Percentiles rank a stretch among this genome's conserved stretches.
Evolutionary conservation across 2,888 invertebrate genomes (phyloP).

Genomic region (Agrotis segetum): DNA sequence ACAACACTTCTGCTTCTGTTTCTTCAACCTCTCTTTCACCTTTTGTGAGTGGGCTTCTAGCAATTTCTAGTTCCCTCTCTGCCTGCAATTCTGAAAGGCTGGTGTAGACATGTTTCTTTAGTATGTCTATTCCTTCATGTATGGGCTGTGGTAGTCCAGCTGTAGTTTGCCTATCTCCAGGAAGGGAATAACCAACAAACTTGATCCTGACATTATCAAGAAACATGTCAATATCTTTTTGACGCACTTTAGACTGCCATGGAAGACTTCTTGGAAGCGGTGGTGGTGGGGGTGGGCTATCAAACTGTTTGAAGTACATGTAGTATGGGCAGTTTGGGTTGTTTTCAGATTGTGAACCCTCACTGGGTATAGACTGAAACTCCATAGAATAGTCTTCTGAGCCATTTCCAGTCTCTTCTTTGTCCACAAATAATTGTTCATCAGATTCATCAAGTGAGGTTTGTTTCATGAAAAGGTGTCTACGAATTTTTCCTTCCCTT

Average conservation of each 20-base stretch:
- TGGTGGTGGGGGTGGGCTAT: constrained; percentile 87
- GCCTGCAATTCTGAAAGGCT: constrained; percentile 98
- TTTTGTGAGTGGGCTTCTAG: constrained; percentile 97
- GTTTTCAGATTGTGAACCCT: constrained; percentile 80
- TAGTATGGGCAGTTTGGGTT: constrained; percentile 84
- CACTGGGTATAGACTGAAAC: constrained; percentile 89
- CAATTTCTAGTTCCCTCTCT: constrained; percentile 97
- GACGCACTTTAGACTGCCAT: constrained; percentile 98
- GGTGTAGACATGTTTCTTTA: constrained; percentile 98
- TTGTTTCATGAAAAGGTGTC: constrained; percentile 97
- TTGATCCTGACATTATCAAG: constrained; percentile 97
- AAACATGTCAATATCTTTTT: constrained; percentile 98
- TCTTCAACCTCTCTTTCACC: constrained; percentile 95
- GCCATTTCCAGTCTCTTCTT: constrained; percentile 92
- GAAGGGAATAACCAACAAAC: constrained; percentile 98
- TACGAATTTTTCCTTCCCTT: constrained; percentile 93
- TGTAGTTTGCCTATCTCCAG: constrained; percentile 96
- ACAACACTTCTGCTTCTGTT: constrained; percentile 97
- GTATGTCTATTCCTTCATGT: constrained; percentile 97
- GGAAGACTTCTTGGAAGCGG: constrained; percentile 93
- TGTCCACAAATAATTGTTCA: constrained; percentile 94
- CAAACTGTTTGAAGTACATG: constrained; percentile 86
- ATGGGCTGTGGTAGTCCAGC: constrained; percentile 99
- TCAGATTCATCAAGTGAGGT: constrained; percentile 96
- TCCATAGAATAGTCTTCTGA: constrained; percentile 92